Percentiles rank a stretch among this genome's conserved stretches.
phyloP scores from a whole-genome alignment of 2,113 vertebrate genomes.

The Pygoscelis antarcticus region DNA sequence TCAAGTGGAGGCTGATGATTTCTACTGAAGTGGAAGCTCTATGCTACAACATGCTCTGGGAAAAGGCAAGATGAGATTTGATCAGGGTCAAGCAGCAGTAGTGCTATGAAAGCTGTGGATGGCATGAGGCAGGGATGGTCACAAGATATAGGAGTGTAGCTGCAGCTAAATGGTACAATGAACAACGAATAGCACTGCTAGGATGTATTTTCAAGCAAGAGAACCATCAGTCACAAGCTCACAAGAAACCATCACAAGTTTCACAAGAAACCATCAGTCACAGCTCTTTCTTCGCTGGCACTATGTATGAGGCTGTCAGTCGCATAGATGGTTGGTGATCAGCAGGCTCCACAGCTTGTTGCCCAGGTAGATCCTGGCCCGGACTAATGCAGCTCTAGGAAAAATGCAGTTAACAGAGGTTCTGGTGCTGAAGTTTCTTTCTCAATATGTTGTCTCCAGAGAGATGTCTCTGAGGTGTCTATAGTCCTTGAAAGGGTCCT shows the following conservation, averaged over 20 bases:
- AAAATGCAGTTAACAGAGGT: background rate
- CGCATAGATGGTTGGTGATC: background rate
- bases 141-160: background rate
- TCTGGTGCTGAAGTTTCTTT: background rate
- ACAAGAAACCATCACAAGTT: too few species aligned
- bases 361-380: background rate
- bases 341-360: background rate
- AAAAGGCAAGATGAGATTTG: background rate
- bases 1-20: background rate
- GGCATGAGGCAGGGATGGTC: background rate
- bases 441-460: background rate
- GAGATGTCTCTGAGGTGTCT: background rate
- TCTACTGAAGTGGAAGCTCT: background rate
- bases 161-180: background rate
- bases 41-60: accelerated
- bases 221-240: background rate
- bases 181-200: background rate
- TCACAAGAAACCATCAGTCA: background rate
- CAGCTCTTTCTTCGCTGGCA: background rate
- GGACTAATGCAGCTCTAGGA: background rate
- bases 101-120: background rate
- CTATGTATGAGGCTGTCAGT: accelerated
- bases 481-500: background rate
- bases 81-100: background rate
- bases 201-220: background rate